A percentile compares a stretch with the other conserved stretches of the same genome.
These are phyloP conservation scores for Anniella stebbinsi DNA, from an alignment of 2,797 vertebrate species.

Conservation along the genomic window DNA sequence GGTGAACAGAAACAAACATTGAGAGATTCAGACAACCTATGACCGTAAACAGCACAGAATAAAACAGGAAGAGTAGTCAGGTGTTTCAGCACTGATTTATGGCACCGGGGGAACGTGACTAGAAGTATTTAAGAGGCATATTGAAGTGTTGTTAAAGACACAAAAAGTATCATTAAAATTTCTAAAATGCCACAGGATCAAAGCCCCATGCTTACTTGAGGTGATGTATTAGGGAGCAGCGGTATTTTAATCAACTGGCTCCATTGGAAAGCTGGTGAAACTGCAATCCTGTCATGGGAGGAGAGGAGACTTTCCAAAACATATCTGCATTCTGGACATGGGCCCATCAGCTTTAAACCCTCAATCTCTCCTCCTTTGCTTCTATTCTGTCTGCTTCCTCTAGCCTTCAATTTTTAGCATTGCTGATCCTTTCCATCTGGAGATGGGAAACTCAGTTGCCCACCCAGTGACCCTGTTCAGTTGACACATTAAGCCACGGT, in stretches of 20 bases:
- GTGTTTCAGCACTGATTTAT: slow-evolving; percentile 7
- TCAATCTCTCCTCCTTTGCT: not conserved
- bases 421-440: not conserved
- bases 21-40: not conserved
- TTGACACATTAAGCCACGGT: too few species aligned
- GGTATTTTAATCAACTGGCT: slow-evolving; percentile 25
- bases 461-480: not conserved
- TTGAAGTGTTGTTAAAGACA: slow-evolving; percentile 26
- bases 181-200: slow-evolving; percentile 33
- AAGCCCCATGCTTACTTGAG: not conserved
- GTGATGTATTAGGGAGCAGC: slow-evolving; percentile 57
- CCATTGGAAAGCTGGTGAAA: slow-evolving; percentile 26
- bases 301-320: slow-evolving; percentile 1
- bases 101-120: not conserved
- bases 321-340: not conserved
- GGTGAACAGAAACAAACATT: too few species aligned
- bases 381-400: not conserved
- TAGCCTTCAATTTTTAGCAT: not conserved
- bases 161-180: slow-evolving; percentile 34
- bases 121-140: slow-evolving; percentile 19
- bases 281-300: slow-evolving; percentile 21
- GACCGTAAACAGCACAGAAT: not conserved
- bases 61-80: not conserved
- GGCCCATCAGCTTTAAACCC: not conserved
- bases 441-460: not conserved